Conservation (phyloP, 2,113 vertebrate species). For the Brachypodius melanocephalos region DNA sequence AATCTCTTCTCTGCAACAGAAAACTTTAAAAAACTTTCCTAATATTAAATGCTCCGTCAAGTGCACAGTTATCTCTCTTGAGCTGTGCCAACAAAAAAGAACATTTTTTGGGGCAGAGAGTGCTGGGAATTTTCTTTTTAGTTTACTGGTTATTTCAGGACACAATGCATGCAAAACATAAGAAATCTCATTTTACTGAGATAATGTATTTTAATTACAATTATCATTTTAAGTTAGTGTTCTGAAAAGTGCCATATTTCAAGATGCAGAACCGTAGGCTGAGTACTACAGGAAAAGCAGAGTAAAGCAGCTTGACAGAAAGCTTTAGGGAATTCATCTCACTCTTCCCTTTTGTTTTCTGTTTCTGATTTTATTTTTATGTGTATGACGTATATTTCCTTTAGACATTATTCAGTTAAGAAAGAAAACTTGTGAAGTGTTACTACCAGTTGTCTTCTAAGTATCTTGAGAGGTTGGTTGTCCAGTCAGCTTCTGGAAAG, state of each 20-base stretch:
- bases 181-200: background rate
- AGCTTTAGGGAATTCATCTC: background rate
- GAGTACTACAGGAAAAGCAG: background rate
- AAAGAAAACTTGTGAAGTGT: background rate
- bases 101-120: background rate
- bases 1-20: constrained; percentile 47
- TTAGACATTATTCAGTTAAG: background rate
- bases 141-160: background rate
- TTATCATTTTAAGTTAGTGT: background rate
- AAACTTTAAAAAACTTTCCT: constrained; percentile 60
- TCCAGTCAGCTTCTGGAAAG: background rate
- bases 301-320: background rate
- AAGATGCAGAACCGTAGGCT: background rate
- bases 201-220: background rate
- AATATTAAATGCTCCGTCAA: constrained; percentile 59
- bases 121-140: background rate
- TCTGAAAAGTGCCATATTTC: background rate
- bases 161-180: background rate
- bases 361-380: background rate
- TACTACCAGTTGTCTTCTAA: background rate
- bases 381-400: background rate
- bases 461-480: background rate
- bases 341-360: background rate
- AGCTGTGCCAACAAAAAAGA: background rate
- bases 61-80: background rate